These are phyloP conservation scores for Eriocheir sinensis DNA, from an alignment of 1,140 invertebrate genomes.

Conservation along the genomic window DNA sequence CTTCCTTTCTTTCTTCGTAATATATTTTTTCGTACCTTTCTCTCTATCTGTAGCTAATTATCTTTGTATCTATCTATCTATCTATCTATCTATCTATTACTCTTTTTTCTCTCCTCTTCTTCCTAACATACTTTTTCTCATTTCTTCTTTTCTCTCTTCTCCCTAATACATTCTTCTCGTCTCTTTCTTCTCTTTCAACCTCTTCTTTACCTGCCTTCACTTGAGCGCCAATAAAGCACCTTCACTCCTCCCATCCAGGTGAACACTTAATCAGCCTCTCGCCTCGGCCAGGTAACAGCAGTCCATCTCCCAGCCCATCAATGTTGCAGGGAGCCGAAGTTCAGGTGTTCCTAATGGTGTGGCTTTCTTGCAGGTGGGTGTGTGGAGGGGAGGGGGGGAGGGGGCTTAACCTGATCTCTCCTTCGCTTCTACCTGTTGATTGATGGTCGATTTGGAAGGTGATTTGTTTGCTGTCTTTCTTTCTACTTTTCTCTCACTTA, in stretches of 20 bases:
- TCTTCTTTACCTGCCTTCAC: too few relatives aligned
- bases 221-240: too few relatives aligned
- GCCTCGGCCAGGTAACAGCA: background rate
- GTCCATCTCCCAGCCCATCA: background rate
- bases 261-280: background rate
- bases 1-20: background rate
- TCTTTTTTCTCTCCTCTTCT: constrained; percentile 25
- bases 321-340: background rate
- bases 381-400: too few relatives aligned
- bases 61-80: background rate
- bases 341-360: background rate
- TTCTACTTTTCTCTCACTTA: background rate
- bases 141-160: constrained; percentile 24
- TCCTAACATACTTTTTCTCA: too few relatives aligned
- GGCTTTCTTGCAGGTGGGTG: background rate
- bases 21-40: background rate
- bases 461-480: background rate
- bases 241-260: background rate
- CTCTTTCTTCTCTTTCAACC: too few relatives aligned
- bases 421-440: background rate
- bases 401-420: background rate
- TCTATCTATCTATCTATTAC: background rate
- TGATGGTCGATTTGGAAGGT: too few relatives aligned
- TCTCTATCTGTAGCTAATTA: background rate
- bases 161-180: too few relatives aligned